Percentiles rank a stretch among this genome's conserved stretches.
phyloP scores from a whole-genome alignment of 1,140 invertebrate genomes.

The Periplaneta americana region DNA sequence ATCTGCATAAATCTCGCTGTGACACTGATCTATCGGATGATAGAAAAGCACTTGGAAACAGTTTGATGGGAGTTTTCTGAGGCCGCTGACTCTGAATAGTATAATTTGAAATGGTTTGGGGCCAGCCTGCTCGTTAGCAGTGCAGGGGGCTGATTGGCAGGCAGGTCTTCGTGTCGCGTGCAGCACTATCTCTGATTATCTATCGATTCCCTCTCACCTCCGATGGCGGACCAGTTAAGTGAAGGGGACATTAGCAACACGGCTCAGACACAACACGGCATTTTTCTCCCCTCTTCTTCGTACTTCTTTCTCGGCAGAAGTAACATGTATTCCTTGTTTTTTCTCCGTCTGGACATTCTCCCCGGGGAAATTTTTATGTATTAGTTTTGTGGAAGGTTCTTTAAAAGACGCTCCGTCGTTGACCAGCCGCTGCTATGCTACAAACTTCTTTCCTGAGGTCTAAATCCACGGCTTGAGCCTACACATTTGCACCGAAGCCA shows the following conservation, averaged over 20 bases:
- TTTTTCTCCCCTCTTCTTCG: not conserved
- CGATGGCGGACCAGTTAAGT: not conserved
- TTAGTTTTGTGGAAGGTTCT: not conserved
- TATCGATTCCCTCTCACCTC: not conserved
- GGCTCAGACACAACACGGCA: not conserved
- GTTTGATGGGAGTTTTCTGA: too few relatives aligned
- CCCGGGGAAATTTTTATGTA: not conserved
- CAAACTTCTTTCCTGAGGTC: not conserved
- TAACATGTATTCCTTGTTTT: not conserved
- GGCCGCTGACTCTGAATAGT: too few relatives aligned
- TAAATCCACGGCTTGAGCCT: not conserved
- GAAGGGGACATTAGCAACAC: not conserved
- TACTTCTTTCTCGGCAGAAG: not conserved
- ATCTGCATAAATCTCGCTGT: too few relatives aligned
- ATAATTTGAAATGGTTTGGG: too few relatives aligned
- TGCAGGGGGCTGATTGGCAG: too few relatives aligned
- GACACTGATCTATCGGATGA: too few relatives aligned
- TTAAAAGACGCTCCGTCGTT: not conserved
- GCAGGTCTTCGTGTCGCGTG: not conserved
- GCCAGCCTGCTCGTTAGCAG: too few relatives aligned
- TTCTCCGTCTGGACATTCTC: not conserved
- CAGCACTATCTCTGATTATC: conserved; percentile 4
- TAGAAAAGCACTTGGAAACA: too few relatives aligned
- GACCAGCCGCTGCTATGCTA: not conserved
- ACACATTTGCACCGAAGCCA: not conserved